Evolutionary conservation across 2,888 invertebrate species (phyloP), one percentile per base, ranked within the genome.

Genomic region (Cotesia congregata): DNA sequence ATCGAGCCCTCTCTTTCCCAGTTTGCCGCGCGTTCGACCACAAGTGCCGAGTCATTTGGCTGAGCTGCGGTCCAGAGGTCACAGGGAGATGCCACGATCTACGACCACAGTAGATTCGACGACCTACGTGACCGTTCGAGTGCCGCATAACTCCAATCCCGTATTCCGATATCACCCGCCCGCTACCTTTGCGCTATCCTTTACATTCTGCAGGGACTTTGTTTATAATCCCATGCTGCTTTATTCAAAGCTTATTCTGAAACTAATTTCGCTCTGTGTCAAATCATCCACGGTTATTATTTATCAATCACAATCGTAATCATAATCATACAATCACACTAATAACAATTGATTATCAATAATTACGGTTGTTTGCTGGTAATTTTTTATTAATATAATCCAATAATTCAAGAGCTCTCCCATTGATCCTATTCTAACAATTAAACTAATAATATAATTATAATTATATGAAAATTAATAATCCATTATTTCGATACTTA

Each of bases 1-100:
- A 79, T 81, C 68, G 74, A 73, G 67, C 67, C 38, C 40, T 72
- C 72, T 62, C 62, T 70, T 65, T 65, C 65, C 65, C 30, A 65
- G 65, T 65, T 50, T 60, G 30, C 70, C 70, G 67, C 79, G 70
- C 65, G 64, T 60, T 61, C 74, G 20, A 60, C 68, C 74, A 60
- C 74, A 74, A 74, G 74, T 74, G 74, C 74, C 74, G 74, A 74
- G 61, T 74, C 74, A 74, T 74, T 74, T 74, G 74, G 68, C 60
- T 62, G 74, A 60, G 76, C 76, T 75, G 77, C 76, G 74, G 80
- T 74, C 78, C 80, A 67, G 17, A 70, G 78, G 67, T 72, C 72
- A 77, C 76, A 65, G 77, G 73, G 74, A 77, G 74, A 77, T 77
- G 74, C 74, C 77, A 77, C 77, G 77, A 77, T 77, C 77, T 77